phyloP scores from a whole-genome alignment of 2,888 invertebrate genomes.

The Drosophila setosimentum region DNA sequence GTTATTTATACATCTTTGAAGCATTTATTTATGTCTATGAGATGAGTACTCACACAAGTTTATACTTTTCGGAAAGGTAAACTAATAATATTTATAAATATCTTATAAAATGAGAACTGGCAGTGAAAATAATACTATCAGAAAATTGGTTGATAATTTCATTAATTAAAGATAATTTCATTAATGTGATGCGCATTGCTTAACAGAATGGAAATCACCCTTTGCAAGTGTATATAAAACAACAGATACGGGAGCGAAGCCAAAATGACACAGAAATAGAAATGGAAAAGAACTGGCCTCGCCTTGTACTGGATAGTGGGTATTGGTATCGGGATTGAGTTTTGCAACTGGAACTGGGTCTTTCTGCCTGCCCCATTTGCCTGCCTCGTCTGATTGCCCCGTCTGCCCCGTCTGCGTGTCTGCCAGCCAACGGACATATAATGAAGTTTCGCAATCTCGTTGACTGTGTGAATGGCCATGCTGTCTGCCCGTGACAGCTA shows the following conservation, averaged over 20 bases:
- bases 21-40: not conserved
- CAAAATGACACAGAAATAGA: slow-evolving; percentile 49
- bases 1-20: too few species aligned
- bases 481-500: slow-evolving; percentile 53
- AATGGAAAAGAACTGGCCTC: slow-evolving; percentile 67
- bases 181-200: not conserved
- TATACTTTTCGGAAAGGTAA: not conserved
- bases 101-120: not conserved
- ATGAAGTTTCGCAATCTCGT: slow-evolving; percentile 79
- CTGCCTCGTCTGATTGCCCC: not conserved
- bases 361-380: slow-evolving; percentile 24
- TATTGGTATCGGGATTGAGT: slow-evolving; percentile 11
- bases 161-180: not conserved
- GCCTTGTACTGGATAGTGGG: slow-evolving; percentile 6
- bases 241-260: slow-evolving; percentile 63
- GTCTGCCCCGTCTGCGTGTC: not conserved
- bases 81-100: not conserved
- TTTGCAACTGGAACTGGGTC: slow-evolving; percentile 32
- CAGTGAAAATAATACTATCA: not conserved
- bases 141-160: not conserved
- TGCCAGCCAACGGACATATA: slow-evolving; percentile 64
- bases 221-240: slow-evolving; percentile 6
- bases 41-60: not conserved
- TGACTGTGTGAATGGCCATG: slow-evolving; percentile 49
- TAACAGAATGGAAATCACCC: not conserved